phyloP scores from a whole-genome alignment of 2,888 invertebrate genomes.

The Hirtodrosophila confusa region DNA sequence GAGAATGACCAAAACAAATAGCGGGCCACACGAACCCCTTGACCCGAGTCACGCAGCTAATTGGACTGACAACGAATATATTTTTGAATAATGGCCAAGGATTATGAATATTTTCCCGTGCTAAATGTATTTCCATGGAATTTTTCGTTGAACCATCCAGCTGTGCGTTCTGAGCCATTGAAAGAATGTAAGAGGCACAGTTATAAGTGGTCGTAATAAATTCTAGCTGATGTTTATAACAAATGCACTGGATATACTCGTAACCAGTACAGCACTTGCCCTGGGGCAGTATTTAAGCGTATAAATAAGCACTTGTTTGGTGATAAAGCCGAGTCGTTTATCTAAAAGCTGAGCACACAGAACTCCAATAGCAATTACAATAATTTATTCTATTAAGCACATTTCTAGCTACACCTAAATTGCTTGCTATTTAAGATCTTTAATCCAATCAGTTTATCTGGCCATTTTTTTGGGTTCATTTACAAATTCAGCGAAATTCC shows the following conservation, averaged over 20 bases:
- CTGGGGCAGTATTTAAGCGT: slow-evolving; percentile 44
- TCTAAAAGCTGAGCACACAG: slow-evolving; percentile 28
- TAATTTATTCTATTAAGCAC: slow-evolving; percentile 60
- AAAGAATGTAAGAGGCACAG: slow-evolving; percentile 33
- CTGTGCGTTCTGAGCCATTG: slow-evolving; percentile 14
- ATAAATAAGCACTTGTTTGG: slow-evolving; percentile 60
- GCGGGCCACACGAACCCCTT: slow-evolving; percentile 67
- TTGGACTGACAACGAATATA: slow-evolving; percentile 76
- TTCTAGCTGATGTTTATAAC: slow-evolving; percentile 52
- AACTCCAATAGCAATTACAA: slow-evolving; percentile 52
- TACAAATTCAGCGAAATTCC: no score
- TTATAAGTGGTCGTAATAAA: slow-evolving; percentile 53
- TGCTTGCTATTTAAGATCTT: slow-evolving; percentile 8
- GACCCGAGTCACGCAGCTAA: slow-evolving; percentile 79
- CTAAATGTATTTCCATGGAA: slow-evolving; percentile 55
- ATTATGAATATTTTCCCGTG: slow-evolving; percentile 68
- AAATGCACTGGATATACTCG: slow-evolving; percentile 44
- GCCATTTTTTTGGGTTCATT: no score
- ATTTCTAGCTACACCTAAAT: slow-evolving; percentile 1
- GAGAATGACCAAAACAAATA: slow-evolving; percentile 72
- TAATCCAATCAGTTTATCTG: slow-evolving; percentile 12
- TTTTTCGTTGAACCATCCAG: slow-evolving; percentile 30
- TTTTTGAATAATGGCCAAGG: slow-evolving; percentile 74
- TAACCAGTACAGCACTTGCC: slow-evolving; percentile 21
- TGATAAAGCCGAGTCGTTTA: slow-evolving; percentile 56